These are phyloP conservation scores for Ectropis crepuscularia DNA, from an alignment of 2,888 invertebrate genomes.

Conservation along the genomic window DNA sequence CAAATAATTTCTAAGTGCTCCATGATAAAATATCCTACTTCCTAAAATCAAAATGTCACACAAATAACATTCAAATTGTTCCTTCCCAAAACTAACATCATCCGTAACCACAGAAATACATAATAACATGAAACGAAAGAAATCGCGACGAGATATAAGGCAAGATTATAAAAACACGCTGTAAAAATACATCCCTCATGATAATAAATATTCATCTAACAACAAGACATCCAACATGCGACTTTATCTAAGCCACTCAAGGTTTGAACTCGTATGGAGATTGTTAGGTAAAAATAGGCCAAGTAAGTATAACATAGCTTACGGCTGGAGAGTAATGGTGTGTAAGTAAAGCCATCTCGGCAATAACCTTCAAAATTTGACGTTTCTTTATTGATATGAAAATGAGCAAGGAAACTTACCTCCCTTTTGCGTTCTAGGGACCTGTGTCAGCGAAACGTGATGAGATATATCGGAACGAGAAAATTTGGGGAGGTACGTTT, in stretches of 20 bases:
- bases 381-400: conserved; percentile 62
- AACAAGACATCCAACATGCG: neutral
- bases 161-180: conserved; percentile 69
- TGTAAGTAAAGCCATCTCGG: conserved; percentile 56
- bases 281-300: conserved; percentile 30
- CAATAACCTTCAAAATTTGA: conserved; percentile 62
- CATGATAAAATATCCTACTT: neutral
- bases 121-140: conserved; percentile 37
- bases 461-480: neutral
- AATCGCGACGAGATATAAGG: conserved; percentile 51
- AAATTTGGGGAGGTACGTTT: neutral
- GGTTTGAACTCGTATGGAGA: conserved; percentile 31
- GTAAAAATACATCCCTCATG: conserved; percentile 58
- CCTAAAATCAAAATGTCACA: neutral
- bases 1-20: no score
- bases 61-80: conserved; percentile 8
- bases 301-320: conserved; percentile 43
- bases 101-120: conserved; percentile 13
- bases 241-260: conserved; percentile 24
- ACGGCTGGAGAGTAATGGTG: conserved; percentile 57
- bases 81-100: conserved; percentile 18
- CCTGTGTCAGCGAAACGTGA: conserved; percentile 1
- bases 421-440: neutral
- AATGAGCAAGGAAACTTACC: conserved; percentile 34
- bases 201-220: conserved; percentile 55